phyloP scores from a whole-genome alignment of 2,113 vertebrate genomes.

The Ellobius talpinus region DNA sequence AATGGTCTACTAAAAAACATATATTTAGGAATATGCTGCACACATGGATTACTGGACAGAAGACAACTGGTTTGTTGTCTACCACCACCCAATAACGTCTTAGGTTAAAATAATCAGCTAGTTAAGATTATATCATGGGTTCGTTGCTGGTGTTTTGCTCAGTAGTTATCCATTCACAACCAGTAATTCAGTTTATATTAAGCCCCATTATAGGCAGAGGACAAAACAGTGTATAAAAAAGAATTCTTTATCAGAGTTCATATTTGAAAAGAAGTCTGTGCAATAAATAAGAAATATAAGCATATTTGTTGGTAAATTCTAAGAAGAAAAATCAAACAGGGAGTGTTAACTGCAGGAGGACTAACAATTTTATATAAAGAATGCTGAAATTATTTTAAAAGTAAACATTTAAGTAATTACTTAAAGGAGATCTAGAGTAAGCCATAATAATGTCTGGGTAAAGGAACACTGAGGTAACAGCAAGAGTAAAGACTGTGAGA shows the following conservation, averaged over 20 bases:
- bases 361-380: slow-evolving; percentile 46
- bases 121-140: slow-evolving; percentile 36
- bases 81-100: background rate
- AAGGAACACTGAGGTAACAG: slow-evolving; percentile 33
- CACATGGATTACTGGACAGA: slow-evolving; percentile 42
- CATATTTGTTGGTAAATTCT: slow-evolving; percentile 38
- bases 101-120: slow-evolving; percentile 45
- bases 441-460: background rate
- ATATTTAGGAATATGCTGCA: background rate
- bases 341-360: background rate
- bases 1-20: background rate
- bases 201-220: background rate
- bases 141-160: slow-evolving; percentile 44
- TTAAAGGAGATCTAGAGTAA: slow-evolving; percentile 20
- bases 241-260: slow-evolving; percentile 14
- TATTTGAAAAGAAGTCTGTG: background rate
- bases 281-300: slow-evolving; percentile 38
- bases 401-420: slow-evolving; percentile 26
- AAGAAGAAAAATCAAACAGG: slow-evolving; percentile 21
- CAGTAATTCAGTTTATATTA: background rate
- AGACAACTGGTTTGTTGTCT: background rate
- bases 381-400: background rate
- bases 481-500: background rate
- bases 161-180: background rate
- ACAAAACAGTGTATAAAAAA: slow-evolving; percentile 55